A percentile compares a stretch with the other conserved stretches of the same genome.
Evolutionary conservation across 2,797 vertebrate species (phyloP).

Genomic region (Lepilemur ruficaudatus): DNA sequence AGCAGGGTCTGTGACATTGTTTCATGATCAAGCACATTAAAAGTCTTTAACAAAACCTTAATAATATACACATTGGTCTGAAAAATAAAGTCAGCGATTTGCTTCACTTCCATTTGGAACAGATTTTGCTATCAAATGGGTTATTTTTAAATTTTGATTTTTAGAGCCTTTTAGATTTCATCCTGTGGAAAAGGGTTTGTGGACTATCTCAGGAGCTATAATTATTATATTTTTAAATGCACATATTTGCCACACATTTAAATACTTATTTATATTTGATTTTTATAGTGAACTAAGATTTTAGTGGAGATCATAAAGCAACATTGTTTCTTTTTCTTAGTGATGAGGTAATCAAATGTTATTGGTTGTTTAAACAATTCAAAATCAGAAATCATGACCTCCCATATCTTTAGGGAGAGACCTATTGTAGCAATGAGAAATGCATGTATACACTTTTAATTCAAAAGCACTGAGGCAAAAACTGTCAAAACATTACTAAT

Average conservation of each 20-base stretch:
- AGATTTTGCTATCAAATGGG: background rate
- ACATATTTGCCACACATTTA: slow-evolving; percentile 58
- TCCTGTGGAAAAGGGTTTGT: background rate
- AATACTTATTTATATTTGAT: slow-evolving; percentile 28
- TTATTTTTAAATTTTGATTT: background rate
- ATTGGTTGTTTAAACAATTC: slow-evolving; percentile 78
- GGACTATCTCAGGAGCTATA: background rate
- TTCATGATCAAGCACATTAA: background rate
- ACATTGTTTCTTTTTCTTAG: background rate
- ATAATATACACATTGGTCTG: background rate
- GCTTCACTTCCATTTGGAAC: background rate
- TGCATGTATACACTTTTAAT: slow-evolving; percentile 79
- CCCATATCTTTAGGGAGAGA: slow-evolving; percentile 70
- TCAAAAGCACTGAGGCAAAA: slow-evolving; percentile 83
- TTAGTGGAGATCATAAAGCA: slow-evolving; percentile 54
- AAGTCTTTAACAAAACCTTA: background rate
- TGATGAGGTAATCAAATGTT: slow-evolving; percentile 53
- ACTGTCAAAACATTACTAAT: slow-evolving; percentile 84
- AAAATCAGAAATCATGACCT: slow-evolving; percentile 76
- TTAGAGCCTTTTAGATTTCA: background rate
- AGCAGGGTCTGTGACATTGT: too few species aligned
- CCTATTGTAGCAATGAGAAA: slow-evolving; percentile 66
- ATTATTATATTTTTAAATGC: slow-evolving; percentile 53
- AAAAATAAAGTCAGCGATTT: background rate
- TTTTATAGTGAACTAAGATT: background rate